Evolutionary conservation across 2,113 vertebrate species (phyloP).

Genomic region (Sminthopsis crassicaudata): DNA sequence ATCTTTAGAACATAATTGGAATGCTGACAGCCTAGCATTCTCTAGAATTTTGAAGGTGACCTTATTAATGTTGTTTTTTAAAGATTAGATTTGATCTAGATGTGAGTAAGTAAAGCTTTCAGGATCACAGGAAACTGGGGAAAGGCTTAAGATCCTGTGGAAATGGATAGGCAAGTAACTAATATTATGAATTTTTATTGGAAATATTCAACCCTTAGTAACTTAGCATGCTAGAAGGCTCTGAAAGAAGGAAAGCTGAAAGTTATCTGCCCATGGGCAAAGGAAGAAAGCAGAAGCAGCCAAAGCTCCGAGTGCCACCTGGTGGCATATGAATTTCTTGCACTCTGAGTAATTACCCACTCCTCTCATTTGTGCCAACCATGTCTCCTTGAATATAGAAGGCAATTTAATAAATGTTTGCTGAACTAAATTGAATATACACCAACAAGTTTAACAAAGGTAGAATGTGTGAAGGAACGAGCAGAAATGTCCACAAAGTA

Average conservation of each 20-base stretch:
- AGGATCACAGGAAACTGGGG: neutral
- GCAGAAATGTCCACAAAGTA: neutral
- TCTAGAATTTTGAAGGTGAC: neutral
- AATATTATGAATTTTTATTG: neutral
- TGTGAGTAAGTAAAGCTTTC: neutral
- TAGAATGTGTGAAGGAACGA: neutral
- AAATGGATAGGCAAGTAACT: neutral
- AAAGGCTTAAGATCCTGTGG: neutral
- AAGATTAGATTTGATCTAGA: neutral
- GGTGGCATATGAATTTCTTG: neutral
- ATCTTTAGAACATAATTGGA: neutral
- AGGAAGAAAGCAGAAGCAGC: neutral
- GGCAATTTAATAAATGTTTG: neutral
- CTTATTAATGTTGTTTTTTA: neutral
- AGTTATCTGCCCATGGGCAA: neutral
- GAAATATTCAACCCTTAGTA: neutral
- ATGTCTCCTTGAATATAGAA: neutral
- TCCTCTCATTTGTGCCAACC: neutral
- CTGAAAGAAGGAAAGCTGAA: neutral
- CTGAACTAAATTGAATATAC: neutral
- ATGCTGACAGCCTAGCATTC: neutral
- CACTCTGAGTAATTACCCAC: neutral
- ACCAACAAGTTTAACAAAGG: neutral
- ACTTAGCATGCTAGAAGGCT: neutral
- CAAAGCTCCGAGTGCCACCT: neutral